Percentiles rank a stretch among this genome's conserved stretches.
Evolutionary conservation across 2,113 vertebrate species (phyloP).

Genomic region (Gracilinanus agilis): DNA sequence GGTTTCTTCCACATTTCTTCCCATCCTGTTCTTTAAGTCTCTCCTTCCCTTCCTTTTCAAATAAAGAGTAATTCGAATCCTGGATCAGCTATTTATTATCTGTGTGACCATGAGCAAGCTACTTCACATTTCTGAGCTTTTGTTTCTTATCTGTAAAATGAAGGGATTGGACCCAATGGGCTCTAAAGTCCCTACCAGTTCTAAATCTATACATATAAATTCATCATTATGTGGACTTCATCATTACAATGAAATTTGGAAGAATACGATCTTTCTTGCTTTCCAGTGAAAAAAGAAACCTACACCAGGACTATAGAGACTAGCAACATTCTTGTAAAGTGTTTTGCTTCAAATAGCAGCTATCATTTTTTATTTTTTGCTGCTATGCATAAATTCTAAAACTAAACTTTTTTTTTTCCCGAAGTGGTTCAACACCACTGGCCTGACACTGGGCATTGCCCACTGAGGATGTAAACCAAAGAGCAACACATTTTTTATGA

Average conservation of each 20-base stretch:
- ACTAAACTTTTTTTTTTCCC: neutral
- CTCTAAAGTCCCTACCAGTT: neutral
- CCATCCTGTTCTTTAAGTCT: neutral
- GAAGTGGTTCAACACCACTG: constrained; percentile 9
- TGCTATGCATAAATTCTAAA: neutral
- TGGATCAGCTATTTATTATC: neutral
- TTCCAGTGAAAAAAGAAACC: neutral
- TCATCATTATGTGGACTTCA: constrained; percentile 1
- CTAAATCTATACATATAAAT: neutral
- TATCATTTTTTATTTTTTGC: neutral
- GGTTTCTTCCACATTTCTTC: neutral
- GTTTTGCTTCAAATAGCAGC: neutral
- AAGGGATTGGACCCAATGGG: neutral
- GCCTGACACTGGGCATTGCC: neutral
- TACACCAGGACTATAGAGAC: neutral
- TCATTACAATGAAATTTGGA: constrained; percentile 27
- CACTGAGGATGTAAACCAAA: neutral
- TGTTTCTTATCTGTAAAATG: neutral
- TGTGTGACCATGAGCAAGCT: neutral
- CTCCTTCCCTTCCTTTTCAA: neutral
- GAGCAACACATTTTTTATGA: neutral
- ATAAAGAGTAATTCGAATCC: neutral
- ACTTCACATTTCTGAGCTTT: neutral
- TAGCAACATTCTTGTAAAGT: neutral
- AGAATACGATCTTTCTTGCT: neutral